Base-by-base conservation (phyloP, 2,797 vertebrate species). In the Poeciliopsis turneri region DNA sequence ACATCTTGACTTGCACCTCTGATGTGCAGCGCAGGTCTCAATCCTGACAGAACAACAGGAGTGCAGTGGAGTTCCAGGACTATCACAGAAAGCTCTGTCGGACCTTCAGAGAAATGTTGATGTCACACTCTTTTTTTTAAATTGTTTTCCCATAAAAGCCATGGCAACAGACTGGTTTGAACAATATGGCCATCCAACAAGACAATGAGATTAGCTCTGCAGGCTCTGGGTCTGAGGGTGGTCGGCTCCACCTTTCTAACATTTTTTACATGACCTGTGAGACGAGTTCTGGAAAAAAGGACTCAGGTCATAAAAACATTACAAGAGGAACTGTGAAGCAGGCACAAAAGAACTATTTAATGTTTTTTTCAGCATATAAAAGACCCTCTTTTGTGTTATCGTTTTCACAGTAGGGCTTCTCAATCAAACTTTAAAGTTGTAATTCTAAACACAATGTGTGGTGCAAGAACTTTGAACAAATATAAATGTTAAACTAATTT, bases 221-320 rank as follows among this genome's bases (percentile, higher is more conserved):
- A 41, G 36, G 84, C 77, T 86, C 78, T 75, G 82, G 79, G 86
- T 77, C 80, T 72, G 78, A 81, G 88, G 90, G 92, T 79, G 88
- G 90, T 83, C 79, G 70, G 75, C 82, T 89, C 82, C 88, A 88
- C 87, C 89, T 90, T 84, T 36, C 74, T 84, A 88, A 91, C 83
- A 86, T 92, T 94, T 94, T 90, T 94, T 90, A 92, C 89, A 88
- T 78, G 81, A 78, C 87, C 77, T 76, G 79, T 73, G 88, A 94
- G 89, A 91, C 82, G 74, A 81, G 84, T 77, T 77, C 1, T 39
- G 82, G 83, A 81, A 89, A 88, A 91, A 87, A 79, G 74, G 80
- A 83, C 49, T 84, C 78, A 72, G 74, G 87, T 88, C 87, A 90
- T 94, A 92, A 94, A 93, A 93, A 88, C 46, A 47, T 91, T 88